A percentile compares a stretch with the other conserved stretches of the same genome.
phyloP scores from a whole-genome alignment of 2,888 invertebrate genomes.

The Parnassius orleans region DNA sequence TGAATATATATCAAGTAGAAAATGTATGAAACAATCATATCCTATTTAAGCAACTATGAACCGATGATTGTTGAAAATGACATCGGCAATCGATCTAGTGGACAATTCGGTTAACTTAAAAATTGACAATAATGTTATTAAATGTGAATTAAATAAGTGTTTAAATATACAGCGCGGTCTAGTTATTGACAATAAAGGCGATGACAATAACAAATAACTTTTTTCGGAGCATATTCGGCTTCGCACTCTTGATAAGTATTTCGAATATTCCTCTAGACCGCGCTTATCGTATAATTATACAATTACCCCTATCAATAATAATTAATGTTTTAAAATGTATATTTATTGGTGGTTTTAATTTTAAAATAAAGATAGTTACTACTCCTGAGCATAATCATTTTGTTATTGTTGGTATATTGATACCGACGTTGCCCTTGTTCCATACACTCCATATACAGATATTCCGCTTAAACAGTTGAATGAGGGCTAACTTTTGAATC shows the following conservation, averaged over 20 bases:
- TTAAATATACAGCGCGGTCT: slow-evolving; percentile 34
- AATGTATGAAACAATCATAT: slow-evolving; percentile 35
- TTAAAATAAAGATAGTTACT: slow-evolving; percentile 78
- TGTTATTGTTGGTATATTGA: slow-evolving; percentile 43
- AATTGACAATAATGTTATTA: slow-evolving; percentile 10
- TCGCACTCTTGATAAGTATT: slow-evolving; percentile 12
- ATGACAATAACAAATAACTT: slow-evolving; percentile 38
- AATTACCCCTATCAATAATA: slow-evolving; percentile 56
- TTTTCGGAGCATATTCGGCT: slow-evolving; percentile 26
- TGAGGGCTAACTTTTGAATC: too few species aligned
- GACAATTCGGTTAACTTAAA: background rate
- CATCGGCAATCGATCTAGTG: background rate
- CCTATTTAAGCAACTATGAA: slow-evolving; percentile 29
- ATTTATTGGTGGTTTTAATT: slow-evolving; percentile 76
- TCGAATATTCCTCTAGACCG: slow-evolving; percentile 37
- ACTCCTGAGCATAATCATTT: slow-evolving; percentile 71
- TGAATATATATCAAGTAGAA: slow-evolving; percentile 39
- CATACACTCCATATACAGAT: too few species aligned
- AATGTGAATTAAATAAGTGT: slow-evolving; percentile 26
- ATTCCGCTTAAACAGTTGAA: too few species aligned
- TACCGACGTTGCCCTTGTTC: background rate
- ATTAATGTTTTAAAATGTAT: slow-evolving; percentile 71
- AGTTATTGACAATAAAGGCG: slow-evolving; percentile 34
- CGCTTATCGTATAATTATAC: slow-evolving; percentile 52
- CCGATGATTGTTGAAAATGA: background rate